Evolutionary conservation across 2,888 invertebrate species (phyloP), one percentile per base, ranked within the genome.

Genomic region (Nomada goodeniana): DNA sequence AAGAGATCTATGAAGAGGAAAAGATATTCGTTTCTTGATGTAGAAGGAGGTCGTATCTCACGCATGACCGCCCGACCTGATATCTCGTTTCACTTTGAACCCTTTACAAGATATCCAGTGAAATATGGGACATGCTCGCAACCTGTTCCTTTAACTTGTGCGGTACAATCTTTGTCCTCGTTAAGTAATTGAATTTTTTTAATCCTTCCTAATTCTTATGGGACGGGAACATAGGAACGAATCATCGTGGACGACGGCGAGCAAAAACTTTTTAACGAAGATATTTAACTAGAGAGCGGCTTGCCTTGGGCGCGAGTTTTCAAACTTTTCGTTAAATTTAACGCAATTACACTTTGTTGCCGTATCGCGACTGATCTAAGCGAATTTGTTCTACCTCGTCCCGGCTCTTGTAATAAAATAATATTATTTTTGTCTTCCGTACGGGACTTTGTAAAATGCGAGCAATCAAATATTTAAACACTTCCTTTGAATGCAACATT

Each of bases 171-270:
- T 64, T 52, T 52, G 26, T 69, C 15, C 59, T 72, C 50, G 64
- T 76, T 76, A 59, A 64, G 59, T 76, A 76, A 76, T 76, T 76
- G 73, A 72, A 76, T 73, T 72, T 64, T 76, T 65, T 76, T 47
- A 68, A 68, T 67, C 15, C 26, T 11, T 47, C 23, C 47, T 70
- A 67, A 74, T 74, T 74, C 60, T 36, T n/a, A 5, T 26, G 29
- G 50, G 7, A 26, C 5, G 23, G 20, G 3, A 9, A 29, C 11
- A 15, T 2, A 13, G 18, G 5, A 15, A 44, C 20, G 5, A 23
- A 23, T 23, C 11, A 7, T 10, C 15, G 18, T 18, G 29, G 18
- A 50, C 0, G 42, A 44, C 15, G n/a, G n/a, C 36, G 18, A 26
- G 29, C 3, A 44, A 7, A 75, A 78, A 67, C 53, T 78, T 78